Evolutionary conservation across 2,113 vertebrate genomes (phyloP).

Genomic region (Origma solitaria): DNA sequence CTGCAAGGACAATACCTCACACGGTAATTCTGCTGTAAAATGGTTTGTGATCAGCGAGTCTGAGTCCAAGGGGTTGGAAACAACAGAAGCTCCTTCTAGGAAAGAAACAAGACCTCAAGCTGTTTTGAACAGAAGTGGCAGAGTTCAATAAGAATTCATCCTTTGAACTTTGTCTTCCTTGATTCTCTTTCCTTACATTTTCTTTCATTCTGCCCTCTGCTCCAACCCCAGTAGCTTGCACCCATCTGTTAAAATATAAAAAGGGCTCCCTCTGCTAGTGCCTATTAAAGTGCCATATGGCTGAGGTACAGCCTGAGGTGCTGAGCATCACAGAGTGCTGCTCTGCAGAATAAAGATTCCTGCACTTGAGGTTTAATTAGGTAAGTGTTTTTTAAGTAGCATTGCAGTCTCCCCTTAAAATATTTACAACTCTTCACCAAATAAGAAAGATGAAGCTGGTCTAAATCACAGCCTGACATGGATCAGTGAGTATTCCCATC

Average conservation of each 20-base stretch:
- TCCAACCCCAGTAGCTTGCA: not conserved
- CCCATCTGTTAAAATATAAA: conserved; percentile 47
- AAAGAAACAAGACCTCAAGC: not conserved
- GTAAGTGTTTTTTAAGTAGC: conserved; percentile 38
- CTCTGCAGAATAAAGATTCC: not conserved
- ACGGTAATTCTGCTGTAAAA: not conserved
- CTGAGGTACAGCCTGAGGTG: conserved; percentile 41
- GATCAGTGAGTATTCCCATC: not conserved
- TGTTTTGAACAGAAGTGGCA: not conserved
- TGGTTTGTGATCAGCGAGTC: not conserved
- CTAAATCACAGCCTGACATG: not conserved
- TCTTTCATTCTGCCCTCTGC: not conserved
- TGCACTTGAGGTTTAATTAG: conserved; percentile 45
- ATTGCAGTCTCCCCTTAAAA: not conserved
- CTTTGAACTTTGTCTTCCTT: not conserved
- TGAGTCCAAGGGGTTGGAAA: not conserved
- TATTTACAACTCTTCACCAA: not conserved
- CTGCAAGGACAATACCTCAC: not conserved
- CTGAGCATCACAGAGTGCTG: not conserved
- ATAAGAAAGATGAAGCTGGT: not conserved
- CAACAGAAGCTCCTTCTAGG: not conserved
- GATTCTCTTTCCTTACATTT: not conserved
- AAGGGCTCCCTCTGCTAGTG: not conserved
- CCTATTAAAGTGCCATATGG: conserved; percentile 54
- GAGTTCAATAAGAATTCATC: not conserved